These are phyloP conservation scores for Ephydatia muelleri DNA, from an alignment of 37 sponge, comb jelly and placozoan genomes.

Conservation along the genomic window DNA sequence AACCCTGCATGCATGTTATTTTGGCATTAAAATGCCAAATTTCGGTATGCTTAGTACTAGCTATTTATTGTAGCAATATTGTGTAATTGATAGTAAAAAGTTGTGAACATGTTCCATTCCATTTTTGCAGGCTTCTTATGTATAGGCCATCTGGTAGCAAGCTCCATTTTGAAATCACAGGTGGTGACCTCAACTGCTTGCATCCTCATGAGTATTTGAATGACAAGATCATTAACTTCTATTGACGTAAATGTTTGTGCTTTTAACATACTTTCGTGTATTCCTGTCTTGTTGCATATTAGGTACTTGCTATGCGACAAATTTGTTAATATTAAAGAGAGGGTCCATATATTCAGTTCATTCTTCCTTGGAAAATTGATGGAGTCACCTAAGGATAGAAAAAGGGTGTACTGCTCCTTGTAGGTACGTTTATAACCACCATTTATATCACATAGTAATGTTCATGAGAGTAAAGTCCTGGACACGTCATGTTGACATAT, in stretches of 20 bases:
- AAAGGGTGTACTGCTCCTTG: constrained; percentile 9
- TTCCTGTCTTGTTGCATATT: neutral
- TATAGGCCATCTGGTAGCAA: constrained; percentile 61
- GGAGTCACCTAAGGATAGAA: constrained; percentile 52
- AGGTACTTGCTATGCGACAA: constrained; percentile 72
- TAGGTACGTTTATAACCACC: constrained; percentile 1
- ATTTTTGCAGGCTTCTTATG: constrained; percentile 42
- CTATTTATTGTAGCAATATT: constrained; percentile 1
- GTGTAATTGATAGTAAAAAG: neutral
- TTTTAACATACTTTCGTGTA: constrained; percentile 1
- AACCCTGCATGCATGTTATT: constrained; percentile 1
- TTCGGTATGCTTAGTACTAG: neutral
- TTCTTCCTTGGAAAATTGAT: constrained; percentile 83
- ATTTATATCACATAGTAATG: constrained; percentile 20
- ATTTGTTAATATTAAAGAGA: constrained; percentile 39
- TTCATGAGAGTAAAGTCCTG: constrained; percentile 81
- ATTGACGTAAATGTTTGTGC: constrained; percentile 63
- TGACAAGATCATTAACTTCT: constrained; percentile 89
- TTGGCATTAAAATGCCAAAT: neutral
- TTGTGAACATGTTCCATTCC: constrained; percentile 1
- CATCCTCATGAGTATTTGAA: constrained; percentile 62
- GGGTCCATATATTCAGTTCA: constrained; percentile 83
- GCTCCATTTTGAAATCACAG: constrained; percentile 54
- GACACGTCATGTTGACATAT: constrained; percentile 87
- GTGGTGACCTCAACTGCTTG: constrained; percentile 61